phyloP scores from a whole-genome alignment of 2,888 invertebrate species.

The Drosophila prostipennis region DNA sequence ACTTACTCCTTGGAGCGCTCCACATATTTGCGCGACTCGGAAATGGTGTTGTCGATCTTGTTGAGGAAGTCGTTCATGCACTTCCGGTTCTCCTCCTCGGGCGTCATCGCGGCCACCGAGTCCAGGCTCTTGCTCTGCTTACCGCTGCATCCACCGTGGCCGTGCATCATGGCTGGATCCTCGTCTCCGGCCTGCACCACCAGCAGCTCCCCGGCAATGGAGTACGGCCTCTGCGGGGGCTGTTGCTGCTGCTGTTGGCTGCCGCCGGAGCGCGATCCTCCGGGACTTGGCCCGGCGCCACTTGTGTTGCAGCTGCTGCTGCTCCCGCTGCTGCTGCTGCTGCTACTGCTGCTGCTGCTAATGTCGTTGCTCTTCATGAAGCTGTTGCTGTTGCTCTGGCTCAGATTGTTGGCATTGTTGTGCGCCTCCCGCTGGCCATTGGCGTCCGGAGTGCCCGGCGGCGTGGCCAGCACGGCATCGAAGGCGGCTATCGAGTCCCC shows the following conservation, averaged over 20 bases:
- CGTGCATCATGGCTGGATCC: constrained; percentile 66
- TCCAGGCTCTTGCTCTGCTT: constrained; percentile 84
- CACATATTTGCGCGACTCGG: constrained; percentile 92
- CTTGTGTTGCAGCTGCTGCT: constrained; percentile 48
- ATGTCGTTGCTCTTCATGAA: constrained; percentile 22
- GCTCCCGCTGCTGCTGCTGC: constrained; percentile 48
- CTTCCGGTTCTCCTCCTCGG: constrained; percentile 90
- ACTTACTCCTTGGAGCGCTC: constrained; percentile 94
- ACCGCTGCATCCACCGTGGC: constrained; percentile 72
- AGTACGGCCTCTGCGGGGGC: constrained; percentile 85
- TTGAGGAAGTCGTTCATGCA: constrained; percentile 92
- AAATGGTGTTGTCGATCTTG: constrained; percentile 93
- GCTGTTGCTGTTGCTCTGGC: constrained; percentile 42
- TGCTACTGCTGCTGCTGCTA: constrained; percentile 28
- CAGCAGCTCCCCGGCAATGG: constrained; percentile 85
- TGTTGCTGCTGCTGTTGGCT: constrained; percentile 20
- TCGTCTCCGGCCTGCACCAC: constrained; percentile 71
- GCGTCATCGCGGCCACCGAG: constrained; percentile 86
- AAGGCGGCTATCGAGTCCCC: constrained; percentile 42
- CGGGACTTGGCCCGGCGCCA: constrained; percentile 48
- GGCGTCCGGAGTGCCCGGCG: constrained; percentile 80
- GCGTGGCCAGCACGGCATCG: constrained; percentile 56
- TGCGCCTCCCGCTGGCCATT: constrained; percentile 74
- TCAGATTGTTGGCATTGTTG: constrained; percentile 77
- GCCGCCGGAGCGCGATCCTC: constrained; percentile 50